Evolutionary conservation across 2,888 invertebrate species (phyloP).

Genomic region (Octodonta nipae): DNA sequence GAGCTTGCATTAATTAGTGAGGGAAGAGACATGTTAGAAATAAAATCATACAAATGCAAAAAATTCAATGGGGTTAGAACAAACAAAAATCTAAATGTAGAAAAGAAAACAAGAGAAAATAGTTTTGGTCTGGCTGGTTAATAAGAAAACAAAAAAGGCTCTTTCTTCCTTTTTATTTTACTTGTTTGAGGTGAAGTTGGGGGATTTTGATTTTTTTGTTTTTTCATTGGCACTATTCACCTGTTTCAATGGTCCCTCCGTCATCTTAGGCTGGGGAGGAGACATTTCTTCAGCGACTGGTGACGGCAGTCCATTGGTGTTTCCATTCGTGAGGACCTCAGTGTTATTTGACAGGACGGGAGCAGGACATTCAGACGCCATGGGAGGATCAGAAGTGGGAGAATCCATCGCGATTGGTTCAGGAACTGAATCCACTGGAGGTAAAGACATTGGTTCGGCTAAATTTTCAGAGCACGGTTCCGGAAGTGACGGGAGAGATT

Average conservation of each 20-base stretch:
- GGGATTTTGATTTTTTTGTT: background rate
- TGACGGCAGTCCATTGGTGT: conserved; percentile 31
- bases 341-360: conserved; percentile 12
- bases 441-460: conserved; percentile 34
- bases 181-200: background rate
- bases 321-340: conserved; percentile 31
- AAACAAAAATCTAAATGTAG: background rate
- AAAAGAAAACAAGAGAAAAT: background rate
- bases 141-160: background rate
- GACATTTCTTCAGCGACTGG: conserved; percentile 11
- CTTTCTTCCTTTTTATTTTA: too few relatives aligned
- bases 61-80: background rate
- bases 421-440: conserved; percentile 33
- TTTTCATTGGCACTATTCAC: conserved; percentile 27
- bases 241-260: conserved; percentile 43
- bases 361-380: conserved; percentile 6
- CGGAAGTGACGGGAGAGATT: conserved; percentile 32
- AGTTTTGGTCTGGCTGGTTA: background rate
- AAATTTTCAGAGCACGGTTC: conserved; percentile 31
- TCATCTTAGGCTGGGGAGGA: conserved; percentile 33
- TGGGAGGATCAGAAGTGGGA: conserved; percentile 14
- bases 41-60: too few relatives aligned
- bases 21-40: too few relatives aligned
- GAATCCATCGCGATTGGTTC: conserved; percentile 26
- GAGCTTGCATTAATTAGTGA: too few relatives aligned